A percentile compares a stretch with the other conserved stretches of the same genome.
phyloP scores from a whole-genome alignment of 2,113 vertebrate genomes.

The Aepyceros melampus region DNA sequence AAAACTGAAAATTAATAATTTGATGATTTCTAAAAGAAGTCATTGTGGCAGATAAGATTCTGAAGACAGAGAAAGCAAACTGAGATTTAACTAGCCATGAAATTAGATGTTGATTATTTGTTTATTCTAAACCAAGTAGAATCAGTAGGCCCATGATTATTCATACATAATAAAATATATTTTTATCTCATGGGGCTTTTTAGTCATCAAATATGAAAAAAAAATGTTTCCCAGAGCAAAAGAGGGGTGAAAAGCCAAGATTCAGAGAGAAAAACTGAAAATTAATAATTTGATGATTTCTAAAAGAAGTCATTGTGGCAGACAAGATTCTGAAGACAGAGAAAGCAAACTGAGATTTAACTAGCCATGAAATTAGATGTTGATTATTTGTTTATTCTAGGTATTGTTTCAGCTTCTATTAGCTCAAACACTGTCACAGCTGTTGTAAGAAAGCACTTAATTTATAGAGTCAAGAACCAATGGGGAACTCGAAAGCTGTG shows the following conservation, averaged over 20 bases:
- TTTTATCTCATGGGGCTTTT: neutral
- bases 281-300: conserved; percentile 53
- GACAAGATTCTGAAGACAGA: conserved; percentile 50
- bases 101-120: conserved; percentile 62
- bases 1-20: conserved; percentile 56
- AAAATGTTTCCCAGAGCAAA: conserved; percentile 40
- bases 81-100: conserved; percentile 42
- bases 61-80: conserved; percentile 35
- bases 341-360: conserved; percentile 29
- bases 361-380: conserved; percentile 49
- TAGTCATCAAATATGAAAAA: conserved; percentile 56
- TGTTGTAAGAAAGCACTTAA: neutral
- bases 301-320: conserved; percentile 41
- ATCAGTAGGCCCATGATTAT: neutral
- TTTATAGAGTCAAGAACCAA: neutral
- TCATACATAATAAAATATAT: conserved; percentile 31
- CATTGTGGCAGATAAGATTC: conserved; percentile 40
- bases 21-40: conserved; percentile 56
- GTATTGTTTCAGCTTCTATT: conserved; percentile 44
- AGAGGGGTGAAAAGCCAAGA: conserved; percentile 23
- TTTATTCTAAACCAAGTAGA: conserved; percentile 53
- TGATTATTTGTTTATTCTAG: conserved; percentile 68
- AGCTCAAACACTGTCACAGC: neutral
- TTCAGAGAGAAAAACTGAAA: conserved; percentile 57
- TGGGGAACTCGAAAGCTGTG: neutral